A percentile compares a stretch with the other conserved stretches of the same genome.
Evolutionary conservation across 2,797 vertebrate genomes (phyloP).

Genomic region (Diplodus puntazzo): DNA sequence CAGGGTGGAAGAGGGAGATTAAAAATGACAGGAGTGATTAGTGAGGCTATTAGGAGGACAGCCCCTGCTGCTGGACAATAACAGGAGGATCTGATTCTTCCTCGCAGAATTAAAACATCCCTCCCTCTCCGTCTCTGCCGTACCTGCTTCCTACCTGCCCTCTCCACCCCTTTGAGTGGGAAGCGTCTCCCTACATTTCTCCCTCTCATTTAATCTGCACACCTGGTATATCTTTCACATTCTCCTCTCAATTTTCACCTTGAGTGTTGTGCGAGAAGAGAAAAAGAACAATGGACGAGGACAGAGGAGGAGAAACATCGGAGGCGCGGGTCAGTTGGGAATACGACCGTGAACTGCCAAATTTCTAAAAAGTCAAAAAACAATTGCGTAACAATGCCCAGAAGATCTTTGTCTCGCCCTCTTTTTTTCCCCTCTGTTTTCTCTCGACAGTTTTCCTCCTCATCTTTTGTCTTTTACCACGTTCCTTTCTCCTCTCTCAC

Average conservation of each 20-base stretch:
- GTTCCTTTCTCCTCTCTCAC: slow-evolving; percentile 31
- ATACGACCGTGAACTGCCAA: slow-evolving; percentile 19
- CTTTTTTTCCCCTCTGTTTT: background rate
- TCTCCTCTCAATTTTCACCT: background rate
- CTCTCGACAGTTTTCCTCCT: background rate
- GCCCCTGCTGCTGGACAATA: slow-evolving; percentile 68
- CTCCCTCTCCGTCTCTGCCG: background rate
- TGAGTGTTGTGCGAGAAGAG: background rate
- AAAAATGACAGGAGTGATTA: slow-evolving; percentile 84
- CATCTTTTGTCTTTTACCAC: background rate
- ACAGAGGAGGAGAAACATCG: background rate
- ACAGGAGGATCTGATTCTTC: slow-evolving; percentile 50
- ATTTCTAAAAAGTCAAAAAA: slow-evolving; percentile 40
- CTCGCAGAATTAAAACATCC: slow-evolving; percentile 39
- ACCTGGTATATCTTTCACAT: background rate
- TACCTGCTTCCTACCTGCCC: background rate
- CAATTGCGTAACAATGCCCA: slow-evolving; percentile 51
- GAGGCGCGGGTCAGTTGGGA: slow-evolving; percentile 10
- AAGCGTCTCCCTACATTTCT: background rate
- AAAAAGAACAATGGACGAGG: background rate
- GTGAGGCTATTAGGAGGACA: slow-evolving; percentile 75
- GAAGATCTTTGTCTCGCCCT: slow-evolving; percentile 13
- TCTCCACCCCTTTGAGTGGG: background rate
- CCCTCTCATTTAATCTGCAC: background rate
- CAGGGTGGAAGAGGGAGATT: slow-evolving; percentile 78